Evolutionary conservation across 2,888 invertebrate species (phyloP).

Genomic region (Adela reaumurella): DNA sequence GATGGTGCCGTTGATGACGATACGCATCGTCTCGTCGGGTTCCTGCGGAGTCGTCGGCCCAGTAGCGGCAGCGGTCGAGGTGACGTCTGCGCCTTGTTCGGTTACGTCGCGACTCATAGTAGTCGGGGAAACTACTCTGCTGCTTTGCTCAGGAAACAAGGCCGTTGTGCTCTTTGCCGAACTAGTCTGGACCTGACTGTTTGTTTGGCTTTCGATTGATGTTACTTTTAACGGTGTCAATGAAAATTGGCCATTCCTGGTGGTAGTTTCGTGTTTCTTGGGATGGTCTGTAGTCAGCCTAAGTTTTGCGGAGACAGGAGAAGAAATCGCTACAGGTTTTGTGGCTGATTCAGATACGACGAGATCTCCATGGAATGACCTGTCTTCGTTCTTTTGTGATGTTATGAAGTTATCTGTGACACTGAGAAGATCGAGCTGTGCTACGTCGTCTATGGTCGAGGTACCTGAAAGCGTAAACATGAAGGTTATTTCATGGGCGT

Average conservation of each 20-base stretch:
- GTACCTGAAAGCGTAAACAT: not conserved
- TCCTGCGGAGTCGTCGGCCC: slow-evolving; percentile 17
- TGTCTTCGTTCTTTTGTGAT: slow-evolving; percentile 23
- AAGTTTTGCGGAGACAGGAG: no score
- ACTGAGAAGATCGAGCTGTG: not conserved
- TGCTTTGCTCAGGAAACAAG: no score
- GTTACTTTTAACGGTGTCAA: no score
- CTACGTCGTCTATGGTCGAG: not conserved
- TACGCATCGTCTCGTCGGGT: slow-evolving; percentile 32
- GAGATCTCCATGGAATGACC: slow-evolving; percentile 21
- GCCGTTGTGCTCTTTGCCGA: slow-evolving; percentile 13
- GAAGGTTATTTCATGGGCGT: no score
- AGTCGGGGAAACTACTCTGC: no score
- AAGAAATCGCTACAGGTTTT: no score
- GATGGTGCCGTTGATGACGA: slow-evolving; percentile 42
- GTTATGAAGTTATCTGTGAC: slow-evolving; percentile 19
- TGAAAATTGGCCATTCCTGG: no score
- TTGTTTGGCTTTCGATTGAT: no score
- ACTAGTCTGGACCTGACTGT: no score
- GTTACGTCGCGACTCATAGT: no score
- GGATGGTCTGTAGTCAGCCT: slow-evolving; percentile 10
- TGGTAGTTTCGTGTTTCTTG: slow-evolving; percentile 12
- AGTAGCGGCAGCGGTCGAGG: slow-evolving; percentile 20
- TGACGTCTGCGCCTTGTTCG: slow-evolving; percentile 15
- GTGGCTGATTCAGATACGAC: no score